Evolutionary conservation across 2,797 vertebrate genomes (phyloP).

Genomic region (Phrynocephalus guinanensis): DNA sequence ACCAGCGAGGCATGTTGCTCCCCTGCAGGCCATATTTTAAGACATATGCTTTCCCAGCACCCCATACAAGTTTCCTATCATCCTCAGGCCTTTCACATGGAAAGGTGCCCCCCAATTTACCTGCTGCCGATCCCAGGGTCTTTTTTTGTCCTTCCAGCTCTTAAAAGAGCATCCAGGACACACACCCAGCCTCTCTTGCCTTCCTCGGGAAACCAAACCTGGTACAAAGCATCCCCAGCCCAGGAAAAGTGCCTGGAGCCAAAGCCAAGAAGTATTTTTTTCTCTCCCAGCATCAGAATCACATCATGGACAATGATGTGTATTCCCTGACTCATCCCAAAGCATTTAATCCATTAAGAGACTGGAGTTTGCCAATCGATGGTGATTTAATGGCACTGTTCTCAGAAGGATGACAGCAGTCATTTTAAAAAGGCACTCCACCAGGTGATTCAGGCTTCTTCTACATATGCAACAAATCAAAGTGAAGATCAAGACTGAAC

Average conservation of each 20-base stretch:
- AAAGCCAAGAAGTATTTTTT: background rate
- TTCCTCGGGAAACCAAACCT: background rate
- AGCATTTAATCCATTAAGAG: background rate
- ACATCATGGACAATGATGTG: background rate
- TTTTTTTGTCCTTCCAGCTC: background rate
- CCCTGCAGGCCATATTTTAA: background rate
- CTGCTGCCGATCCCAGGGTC: no score
- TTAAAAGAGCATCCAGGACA: background rate
- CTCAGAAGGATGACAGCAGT: background rate
- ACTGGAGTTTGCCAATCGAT: background rate
- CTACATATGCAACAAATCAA: background rate
- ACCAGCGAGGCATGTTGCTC: background rate
- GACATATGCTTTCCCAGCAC: background rate
- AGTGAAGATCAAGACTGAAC: background rate
- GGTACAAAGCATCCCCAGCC: background rate
- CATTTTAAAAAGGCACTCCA: background rate
- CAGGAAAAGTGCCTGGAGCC: no score
- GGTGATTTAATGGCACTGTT: background rate
- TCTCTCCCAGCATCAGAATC: background rate
- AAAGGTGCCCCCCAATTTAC: background rate
- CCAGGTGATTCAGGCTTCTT: background rate
- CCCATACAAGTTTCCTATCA: background rate
- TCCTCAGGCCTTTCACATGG: background rate
- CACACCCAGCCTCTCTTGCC: background rate
- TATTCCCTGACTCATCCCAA: background rate